Evolutionary conservation across 2,797 vertebrate genomes (phyloP).

Genomic region (Oreochromis mossambicus): DNA sequence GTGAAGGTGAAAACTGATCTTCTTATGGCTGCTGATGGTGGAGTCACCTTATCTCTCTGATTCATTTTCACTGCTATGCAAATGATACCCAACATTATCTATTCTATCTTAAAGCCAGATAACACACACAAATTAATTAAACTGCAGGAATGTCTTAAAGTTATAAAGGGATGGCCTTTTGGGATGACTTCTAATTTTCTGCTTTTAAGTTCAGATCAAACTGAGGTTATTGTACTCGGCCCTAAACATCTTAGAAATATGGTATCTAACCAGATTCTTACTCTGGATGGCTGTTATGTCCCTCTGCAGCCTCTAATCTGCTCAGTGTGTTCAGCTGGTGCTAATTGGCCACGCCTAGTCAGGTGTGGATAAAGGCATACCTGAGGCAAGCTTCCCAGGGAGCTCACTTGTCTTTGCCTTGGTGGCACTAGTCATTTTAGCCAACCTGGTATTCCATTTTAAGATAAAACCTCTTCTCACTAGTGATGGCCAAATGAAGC

Average conservation of each 20-base stretch:
- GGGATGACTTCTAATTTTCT: neutral
- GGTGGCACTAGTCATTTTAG: no score
- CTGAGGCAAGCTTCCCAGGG: no score
- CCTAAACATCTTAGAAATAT: accelerated
- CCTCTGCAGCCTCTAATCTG: no score
- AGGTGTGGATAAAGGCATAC: no score
- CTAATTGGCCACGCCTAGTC: no score
- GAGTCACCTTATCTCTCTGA: neutral
- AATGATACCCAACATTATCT: neutral
- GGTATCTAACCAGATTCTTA: accelerated
- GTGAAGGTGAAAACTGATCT: neutral
- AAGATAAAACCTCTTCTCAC: no score
- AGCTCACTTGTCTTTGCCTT: no score
- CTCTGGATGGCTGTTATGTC: neutral
- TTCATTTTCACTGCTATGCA: neutral
- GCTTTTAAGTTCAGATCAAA: neutral
- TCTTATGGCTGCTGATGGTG: neutral
- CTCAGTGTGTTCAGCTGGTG: no score
- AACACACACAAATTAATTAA: neutral
- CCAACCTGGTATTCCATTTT: no score
- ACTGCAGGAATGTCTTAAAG: neutral
- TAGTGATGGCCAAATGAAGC: no score
- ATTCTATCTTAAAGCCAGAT: neutral
- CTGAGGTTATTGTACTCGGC: accelerated
- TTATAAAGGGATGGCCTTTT: neutral